Evolutionary conservation across 30 jellyfish, hydroid and myxozoan species (phyloP).

Genomic region (Rhopilema esculentum): DNA sequence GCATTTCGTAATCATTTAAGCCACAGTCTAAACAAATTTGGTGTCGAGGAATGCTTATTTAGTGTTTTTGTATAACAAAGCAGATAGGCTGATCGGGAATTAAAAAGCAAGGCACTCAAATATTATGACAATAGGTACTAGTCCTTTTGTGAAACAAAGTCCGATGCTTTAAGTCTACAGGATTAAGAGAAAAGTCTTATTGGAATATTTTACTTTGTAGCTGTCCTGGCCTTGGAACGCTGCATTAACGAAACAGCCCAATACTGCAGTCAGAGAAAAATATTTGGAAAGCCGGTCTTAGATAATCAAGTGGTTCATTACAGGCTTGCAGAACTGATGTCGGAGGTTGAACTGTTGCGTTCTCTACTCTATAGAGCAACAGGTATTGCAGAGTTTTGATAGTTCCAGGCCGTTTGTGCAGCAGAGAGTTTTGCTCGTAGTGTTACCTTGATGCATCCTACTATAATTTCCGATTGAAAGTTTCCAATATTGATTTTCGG

Average conservation of each 20-base stretch:
- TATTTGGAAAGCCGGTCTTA: constrained; percentile 93
- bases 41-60: background rate
- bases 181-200: no score
- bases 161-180: no score
- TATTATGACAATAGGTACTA: no score
- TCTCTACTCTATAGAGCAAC: constrained; percentile 93
- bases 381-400: constrained; percentile 59
- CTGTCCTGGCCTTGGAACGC: constrained; percentile 73
- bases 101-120: background rate
- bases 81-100: background rate
- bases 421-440: no score
- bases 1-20: background rate
- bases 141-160: no score
- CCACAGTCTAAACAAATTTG: background rate
- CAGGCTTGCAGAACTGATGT: constrained; percentile 87
- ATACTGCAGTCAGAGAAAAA: constrained; percentile 83
- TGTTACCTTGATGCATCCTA: no score
- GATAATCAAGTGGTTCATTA: constrained; percentile 95
- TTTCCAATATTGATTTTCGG: no score
- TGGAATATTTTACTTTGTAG: constrained; percentile 27
- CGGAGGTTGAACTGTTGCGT: constrained; percentile 91
- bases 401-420: no score
- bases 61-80: background rate
- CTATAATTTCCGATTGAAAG: no score
- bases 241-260: constrained; percentile 91